These are phyloP conservation scores for Brachylomia viminalis DNA, from an alignment of 2,888 invertebrate species.

Conservation along the genomic window DNA sequence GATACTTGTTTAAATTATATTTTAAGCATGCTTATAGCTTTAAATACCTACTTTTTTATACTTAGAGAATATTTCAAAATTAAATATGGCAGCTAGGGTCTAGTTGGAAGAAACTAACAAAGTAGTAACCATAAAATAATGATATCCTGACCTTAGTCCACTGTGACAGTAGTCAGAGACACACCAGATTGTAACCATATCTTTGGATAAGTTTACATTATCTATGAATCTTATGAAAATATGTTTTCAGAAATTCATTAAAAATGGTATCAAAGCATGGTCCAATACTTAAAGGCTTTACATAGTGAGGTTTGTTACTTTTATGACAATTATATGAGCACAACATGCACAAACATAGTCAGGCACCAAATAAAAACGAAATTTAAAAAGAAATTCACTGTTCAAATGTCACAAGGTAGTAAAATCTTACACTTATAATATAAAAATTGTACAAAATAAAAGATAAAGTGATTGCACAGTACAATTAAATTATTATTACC, in stretches of 20 bases:
- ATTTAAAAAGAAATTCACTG: constrained; percentile 67
- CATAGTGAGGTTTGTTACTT: constrained; percentile 51
- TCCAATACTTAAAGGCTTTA: constrained; percentile 61
- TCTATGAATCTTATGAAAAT: constrained; percentile 50
- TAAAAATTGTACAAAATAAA: constrained; percentile 84
- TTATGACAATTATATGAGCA: constrained; percentile 56
- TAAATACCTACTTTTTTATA: constrained; percentile 71
- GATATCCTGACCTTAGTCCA: constrained; percentile 66
- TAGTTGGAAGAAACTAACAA: constrained; percentile 72
- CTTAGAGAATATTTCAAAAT: constrained; percentile 74
- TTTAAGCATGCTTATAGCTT: constrained; percentile 73
- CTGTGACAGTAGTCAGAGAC: constrained; percentile 61
- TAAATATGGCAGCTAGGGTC: constrained; percentile 85
- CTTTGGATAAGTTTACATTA: constrained; percentile 66
- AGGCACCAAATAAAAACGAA: constrained; percentile 72
- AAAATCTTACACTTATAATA: constrained; percentile 78
- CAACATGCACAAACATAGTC: constrained; percentile 57
- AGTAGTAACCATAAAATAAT: constrained; percentile 67
- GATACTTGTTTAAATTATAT: constrained; percentile 66
- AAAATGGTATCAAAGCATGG: constrained; percentile 63
- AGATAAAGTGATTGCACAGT: constrained; percentile 84
- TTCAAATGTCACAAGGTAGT: constrained; percentile 80
- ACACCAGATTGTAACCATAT: constrained; percentile 65
- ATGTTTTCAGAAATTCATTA: constrained; percentile 55
- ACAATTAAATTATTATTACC: constrained; percentile 75